Conservation (phyloP, 2,113 vertebrate species). For the Paraplagusia blochii region DNA sequence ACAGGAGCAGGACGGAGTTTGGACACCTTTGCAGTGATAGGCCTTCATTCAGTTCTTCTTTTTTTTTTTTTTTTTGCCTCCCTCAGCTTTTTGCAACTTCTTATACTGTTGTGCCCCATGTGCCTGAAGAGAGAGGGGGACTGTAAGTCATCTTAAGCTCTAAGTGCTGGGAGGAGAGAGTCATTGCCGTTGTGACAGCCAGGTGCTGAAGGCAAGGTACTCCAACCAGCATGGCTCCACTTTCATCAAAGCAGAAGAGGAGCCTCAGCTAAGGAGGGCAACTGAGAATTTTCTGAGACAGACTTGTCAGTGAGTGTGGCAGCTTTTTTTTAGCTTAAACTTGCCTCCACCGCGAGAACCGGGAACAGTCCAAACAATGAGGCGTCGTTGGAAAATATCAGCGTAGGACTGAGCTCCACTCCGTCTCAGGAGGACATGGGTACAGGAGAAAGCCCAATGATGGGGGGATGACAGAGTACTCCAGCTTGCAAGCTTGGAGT, state of each 20-base stretch:
- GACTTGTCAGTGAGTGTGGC: constrained; percentile 28
- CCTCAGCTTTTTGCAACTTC: constrained; percentile 22
- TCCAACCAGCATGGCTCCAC: constrained; percentile 35
- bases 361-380: constrained; percentile 34
- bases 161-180: constrained; percentile 46
- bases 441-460: constrained; percentile 31
- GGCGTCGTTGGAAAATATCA: constrained; percentile 24
- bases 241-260: constrained; percentile 45
- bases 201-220: constrained; percentile 52
- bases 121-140: constrained; percentile 23
- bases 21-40: constrained; percentile 8
- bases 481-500: constrained; percentile 38
- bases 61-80: constrained; percentile 23
- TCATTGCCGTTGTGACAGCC: constrained; percentile 54
- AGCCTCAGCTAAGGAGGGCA: constrained; percentile 44
- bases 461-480: constrained; percentile 56
- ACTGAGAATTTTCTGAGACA: constrained; percentile 46
- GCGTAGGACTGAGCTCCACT: constrained; percentile 15
- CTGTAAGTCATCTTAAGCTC: constrained; percentile 41
- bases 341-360: constrained; percentile 26
- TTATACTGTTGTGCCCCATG: constrained; percentile 21
- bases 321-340: constrained; percentile 35
- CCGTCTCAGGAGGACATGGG: constrained; percentile 15
- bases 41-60: constrained; percentile 24
- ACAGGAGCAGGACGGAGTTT: constrained; percentile 5